Percentiles rank a stretch among this genome's conserved stretches.
Evolutionary conservation across 2,113 vertebrate genomes (phyloP).

Genomic region (Diadophis punctatus): DNA sequence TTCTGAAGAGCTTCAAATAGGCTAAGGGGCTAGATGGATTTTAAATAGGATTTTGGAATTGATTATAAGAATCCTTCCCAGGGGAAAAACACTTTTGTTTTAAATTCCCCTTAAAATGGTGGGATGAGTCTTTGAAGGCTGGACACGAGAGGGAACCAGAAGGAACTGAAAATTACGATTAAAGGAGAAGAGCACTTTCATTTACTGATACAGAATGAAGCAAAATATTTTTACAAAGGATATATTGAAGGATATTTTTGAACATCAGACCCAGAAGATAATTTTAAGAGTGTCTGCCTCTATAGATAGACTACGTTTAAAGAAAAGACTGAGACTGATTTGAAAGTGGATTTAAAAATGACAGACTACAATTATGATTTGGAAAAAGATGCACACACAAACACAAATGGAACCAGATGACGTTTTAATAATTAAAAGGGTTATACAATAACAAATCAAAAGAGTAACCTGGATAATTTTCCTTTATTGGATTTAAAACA

Average conservation of each 20-base stretch:
- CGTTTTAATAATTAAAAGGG: not conserved
- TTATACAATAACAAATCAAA: not conserved
- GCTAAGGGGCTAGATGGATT: not conserved
- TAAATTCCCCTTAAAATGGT: not conserved
- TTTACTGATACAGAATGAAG: not conserved
- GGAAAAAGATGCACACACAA: not conserved
- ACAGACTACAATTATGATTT: not conserved
- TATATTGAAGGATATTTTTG: not conserved
- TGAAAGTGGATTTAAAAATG: not conserved
- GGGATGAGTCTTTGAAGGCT: not conserved
- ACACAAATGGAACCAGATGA: not conserved
- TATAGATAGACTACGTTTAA: not conserved
- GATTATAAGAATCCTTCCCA: not conserved
- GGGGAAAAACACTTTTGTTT: not conserved
- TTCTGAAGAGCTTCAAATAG: not conserved
- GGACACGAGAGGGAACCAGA: not conserved
- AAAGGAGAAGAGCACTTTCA: not conserved
- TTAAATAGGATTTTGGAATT: not conserved
- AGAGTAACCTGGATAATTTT: not conserved
- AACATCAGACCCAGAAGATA: not conserved
- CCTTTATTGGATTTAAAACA: too few species aligned
- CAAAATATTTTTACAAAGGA: not conserved
- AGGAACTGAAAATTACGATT: not conserved
- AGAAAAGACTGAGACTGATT: not conserved
- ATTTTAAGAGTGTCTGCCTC: not conserved